Percentiles rank a stretch among this genome's conserved stretches.
Conservation (phyloP, 2,888 invertebrate species). For the Drosophila glabriapex region DNA sequence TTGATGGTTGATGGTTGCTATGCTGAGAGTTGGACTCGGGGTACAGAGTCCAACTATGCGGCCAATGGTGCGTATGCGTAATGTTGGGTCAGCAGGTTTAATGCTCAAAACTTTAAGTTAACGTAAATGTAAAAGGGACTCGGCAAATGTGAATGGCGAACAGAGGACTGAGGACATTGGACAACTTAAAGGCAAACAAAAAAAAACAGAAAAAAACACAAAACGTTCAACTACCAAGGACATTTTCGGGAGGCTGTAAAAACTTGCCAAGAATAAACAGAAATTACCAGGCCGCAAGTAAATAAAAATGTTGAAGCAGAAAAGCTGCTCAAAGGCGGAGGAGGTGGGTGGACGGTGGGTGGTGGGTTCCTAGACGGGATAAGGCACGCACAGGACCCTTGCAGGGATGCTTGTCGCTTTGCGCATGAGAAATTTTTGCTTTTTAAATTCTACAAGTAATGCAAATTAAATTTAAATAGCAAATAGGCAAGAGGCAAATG, state of each 20-base stretch:
- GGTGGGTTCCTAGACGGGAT: background rate
- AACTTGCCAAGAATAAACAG: slow-evolving; percentile 78
- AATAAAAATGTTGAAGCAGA: slow-evolving; percentile 78
- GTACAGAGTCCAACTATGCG: slow-evolving; percentile 38
- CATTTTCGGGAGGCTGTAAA: slow-evolving; percentile 56
- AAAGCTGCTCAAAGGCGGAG: slow-evolving; percentile 69
- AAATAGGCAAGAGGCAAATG: slow-evolving; percentile 75
- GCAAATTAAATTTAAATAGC: slow-evolving; percentile 82
- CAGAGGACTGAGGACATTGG: slow-evolving; percentile 37
- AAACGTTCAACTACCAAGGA: slow-evolving; percentile 59
- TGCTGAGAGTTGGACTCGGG: background rate
- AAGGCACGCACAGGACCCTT: slow-evolving; percentile 38
- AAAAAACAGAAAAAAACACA: slow-evolving; percentile 13
- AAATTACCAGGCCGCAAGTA: slow-evolving; percentile 75
- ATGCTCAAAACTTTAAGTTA: slow-evolving; percentile 59
- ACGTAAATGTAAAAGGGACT: slow-evolving; percentile 8
- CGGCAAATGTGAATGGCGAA: slow-evolving; percentile 14
- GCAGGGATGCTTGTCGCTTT: slow-evolving; percentile 52
- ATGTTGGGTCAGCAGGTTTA: slow-evolving; percentile 61
- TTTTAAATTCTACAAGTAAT: slow-evolving; percentile 81
- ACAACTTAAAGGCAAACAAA: slow-evolving; percentile 41
- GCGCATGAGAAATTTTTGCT: slow-evolving; percentile 74
- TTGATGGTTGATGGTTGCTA: slow-evolving; percentile 8
- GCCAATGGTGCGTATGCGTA: slow-evolving; percentile 73
- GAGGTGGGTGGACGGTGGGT: background rate